Base-by-base conservation (phyloP, 2,797 vertebrate species). In the Coregonus sp. region DNA sequence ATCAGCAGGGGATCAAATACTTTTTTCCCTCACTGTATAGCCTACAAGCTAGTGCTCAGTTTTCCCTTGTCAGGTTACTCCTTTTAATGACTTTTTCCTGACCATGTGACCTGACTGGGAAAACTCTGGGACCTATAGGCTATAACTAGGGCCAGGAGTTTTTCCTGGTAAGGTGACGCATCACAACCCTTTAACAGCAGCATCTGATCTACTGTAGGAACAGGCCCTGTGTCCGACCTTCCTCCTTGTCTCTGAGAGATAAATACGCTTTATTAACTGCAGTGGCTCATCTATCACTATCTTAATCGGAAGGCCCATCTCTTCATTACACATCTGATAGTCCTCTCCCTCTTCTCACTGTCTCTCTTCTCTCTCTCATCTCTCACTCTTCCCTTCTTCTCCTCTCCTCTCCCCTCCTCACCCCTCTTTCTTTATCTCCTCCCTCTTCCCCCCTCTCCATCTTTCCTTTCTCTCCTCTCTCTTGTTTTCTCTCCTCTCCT, bases 321-420 rank as follows among this genome's bases (percentile, higher is more conserved):
- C 56, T 16, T 67, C 47, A 50, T 75, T 29, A 75, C 65, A 75
- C n/a, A 20, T 18, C 63, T 51, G 73, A 67, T 67, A 16, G 20
- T 11, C 54, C 65, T 54, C 50, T 20, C 25, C 18, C 29, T 52
- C 12, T 31, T 2, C n/a, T n/a, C n/a, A n/a, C n/a, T n/a, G n/a
- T n/a, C n/a, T n/a, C n/a, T n/a, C n/a, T n/a, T n/a, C n/a, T n/a
- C n/a, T n/a, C n/a, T n/a, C n/a, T n/a, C n/a, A n/a, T n/a, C n/a
- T n/a, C n/a, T n/a, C n/a, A n/a, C n/a, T n/a, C n/a, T n/a, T n/a
- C n/a, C n/a, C n/a, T n/a, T n/a, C n/a, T n/a, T n/a, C n/a, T n/a
- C n/a, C n/a, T n/a, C n/a, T n/a, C n/a, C n/a, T 25, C 9, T 33
- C 29, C 6, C 65, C 15, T 15, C 15, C 11, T 31, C 20, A 12